Evolutionary conservation across 2,888 invertebrate species (phyloP).

Genomic region (Tipula unca): DNA sequence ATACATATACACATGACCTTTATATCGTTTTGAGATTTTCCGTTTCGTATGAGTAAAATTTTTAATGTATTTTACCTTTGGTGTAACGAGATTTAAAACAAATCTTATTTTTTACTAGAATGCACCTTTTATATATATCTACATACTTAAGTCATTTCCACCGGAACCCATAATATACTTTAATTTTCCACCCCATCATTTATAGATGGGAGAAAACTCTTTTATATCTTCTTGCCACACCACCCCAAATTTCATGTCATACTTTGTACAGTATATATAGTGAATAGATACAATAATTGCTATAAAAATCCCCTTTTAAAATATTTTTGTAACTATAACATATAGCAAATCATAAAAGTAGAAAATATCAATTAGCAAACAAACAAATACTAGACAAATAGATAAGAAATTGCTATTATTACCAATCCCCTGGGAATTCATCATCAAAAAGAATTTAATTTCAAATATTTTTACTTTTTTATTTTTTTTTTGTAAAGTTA

Average conservation of each 20-base stretch:
- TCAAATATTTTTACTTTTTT: neutral
- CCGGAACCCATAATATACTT: neutral
- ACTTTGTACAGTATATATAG: neutral
- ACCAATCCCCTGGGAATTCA: neutral
- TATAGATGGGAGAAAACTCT: neutral
- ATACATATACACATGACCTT: neutral
- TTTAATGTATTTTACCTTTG: no score
- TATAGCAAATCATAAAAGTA: neutral
- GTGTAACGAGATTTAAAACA: no score
- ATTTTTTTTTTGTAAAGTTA: neutral
- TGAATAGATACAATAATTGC: neutral
- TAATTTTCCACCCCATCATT: neutral
- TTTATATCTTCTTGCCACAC: neutral
- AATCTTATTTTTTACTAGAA: no score
- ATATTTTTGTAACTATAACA: neutral
- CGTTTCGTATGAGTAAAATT: neutral
- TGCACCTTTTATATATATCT: neutral
- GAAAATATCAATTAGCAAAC: neutral
- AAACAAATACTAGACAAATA: neutral
- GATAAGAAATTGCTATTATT: neutral
- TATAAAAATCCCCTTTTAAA: neutral
- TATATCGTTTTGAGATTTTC: neutral
- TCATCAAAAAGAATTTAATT: slow-evolving; percentile 14
- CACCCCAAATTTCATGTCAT: neutral
- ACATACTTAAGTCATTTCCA: neutral